These are phyloP conservation scores for Agriopis marginaria DNA, from an alignment of 2,888 invertebrate genomes.

Conservation along the genomic window DNA sequence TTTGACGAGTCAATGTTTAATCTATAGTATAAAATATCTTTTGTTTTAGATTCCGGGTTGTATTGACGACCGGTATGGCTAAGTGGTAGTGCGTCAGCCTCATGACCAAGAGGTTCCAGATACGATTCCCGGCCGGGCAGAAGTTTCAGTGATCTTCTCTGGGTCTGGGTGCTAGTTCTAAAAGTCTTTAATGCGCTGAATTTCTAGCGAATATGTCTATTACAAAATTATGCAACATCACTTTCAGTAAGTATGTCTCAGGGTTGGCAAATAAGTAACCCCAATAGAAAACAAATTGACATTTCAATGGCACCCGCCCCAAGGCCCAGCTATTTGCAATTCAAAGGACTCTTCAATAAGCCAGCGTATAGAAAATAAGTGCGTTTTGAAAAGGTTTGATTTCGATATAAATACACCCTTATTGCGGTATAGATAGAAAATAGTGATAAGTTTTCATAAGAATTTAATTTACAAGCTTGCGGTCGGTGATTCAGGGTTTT, in stretches of 20 bases:
- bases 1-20: too few relatives aligned
- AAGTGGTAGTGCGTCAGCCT: too few relatives aligned
- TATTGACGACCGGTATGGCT: too few relatives aligned
- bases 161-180: too few relatives aligned
- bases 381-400: constrained; percentile 78
- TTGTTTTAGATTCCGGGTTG: too few relatives aligned
- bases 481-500: neutral
- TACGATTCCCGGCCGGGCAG: too few relatives aligned
- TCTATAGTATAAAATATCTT: too few relatives aligned
- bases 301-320: constrained; percentile 79
- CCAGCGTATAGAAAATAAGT: constrained; percentile 79
- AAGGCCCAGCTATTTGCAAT: constrained; percentile 81
- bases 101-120: too few relatives aligned
- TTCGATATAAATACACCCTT: constrained; percentile 61
- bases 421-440: constrained; percentile 19
- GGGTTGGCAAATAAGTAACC: constrained; percentile 57
- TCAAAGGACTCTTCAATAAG: constrained; percentile 83
- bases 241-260: constrained; percentile 49
- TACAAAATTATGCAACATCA: neutral
- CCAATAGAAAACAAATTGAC: constrained; percentile 86
- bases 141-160: too few relatives aligned
- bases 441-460: constrained; percentile 25
- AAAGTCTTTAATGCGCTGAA: too few relatives aligned
- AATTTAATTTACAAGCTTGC: neutral
- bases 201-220: too few relatives aligned